A percentile compares a stretch with the other conserved stretches of the same genome.
Evolutionary conservation across 2,797 vertebrate species (phyloP).

Genomic region (Acanthurus lineatus): DNA sequence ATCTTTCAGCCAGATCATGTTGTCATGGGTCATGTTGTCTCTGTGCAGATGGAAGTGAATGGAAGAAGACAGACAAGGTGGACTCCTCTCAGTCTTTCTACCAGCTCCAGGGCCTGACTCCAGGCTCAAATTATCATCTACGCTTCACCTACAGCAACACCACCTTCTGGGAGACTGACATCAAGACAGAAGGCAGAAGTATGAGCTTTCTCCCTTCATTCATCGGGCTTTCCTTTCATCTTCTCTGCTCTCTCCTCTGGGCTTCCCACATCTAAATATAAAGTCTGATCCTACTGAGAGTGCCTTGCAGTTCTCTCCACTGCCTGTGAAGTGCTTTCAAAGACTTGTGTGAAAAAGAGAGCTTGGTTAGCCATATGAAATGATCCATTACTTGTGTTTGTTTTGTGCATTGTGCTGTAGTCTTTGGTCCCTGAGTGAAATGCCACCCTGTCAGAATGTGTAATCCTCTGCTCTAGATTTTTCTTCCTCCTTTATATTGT

Average conservation of each 20-base stretch:
- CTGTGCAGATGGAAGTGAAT: constrained; percentile 70
- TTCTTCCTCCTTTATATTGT: constrained; percentile 36
- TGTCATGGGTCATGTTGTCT: constrained; percentile 23
- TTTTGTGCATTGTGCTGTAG: constrained; percentile 59
- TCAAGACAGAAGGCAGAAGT: constrained; percentile 88
- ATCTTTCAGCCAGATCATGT: neutral
- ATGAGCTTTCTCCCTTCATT: constrained; percentile 55
- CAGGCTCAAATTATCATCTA: constrained; percentile 87
- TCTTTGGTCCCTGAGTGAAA: constrained; percentile 51
- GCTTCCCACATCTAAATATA: constrained; percentile 70
- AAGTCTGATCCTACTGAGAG: constrained; percentile 54
- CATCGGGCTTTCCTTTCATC: constrained; percentile 59
- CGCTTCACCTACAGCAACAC: constrained; percentile 79
- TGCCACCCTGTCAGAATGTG: constrained; percentile 46
- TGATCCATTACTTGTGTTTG: constrained; percentile 71
- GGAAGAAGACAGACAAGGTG: constrained; percentile 82
- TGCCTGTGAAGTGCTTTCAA: constrained; percentile 73
- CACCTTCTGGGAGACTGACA: constrained; percentile 79
- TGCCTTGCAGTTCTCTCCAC: constrained; percentile 41
- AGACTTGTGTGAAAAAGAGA: constrained; percentile 58
- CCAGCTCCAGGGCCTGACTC: constrained; percentile 87
- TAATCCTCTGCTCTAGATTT: constrained; percentile 51
- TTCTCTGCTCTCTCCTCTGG: constrained; percentile 58
- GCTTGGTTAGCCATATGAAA: constrained; percentile 67
- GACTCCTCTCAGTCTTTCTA: constrained; percentile 89